Evolutionary conservation across 2,888 invertebrate genomes (phyloP).

Genomic region (Drosophila suboccidentalis): DNA sequence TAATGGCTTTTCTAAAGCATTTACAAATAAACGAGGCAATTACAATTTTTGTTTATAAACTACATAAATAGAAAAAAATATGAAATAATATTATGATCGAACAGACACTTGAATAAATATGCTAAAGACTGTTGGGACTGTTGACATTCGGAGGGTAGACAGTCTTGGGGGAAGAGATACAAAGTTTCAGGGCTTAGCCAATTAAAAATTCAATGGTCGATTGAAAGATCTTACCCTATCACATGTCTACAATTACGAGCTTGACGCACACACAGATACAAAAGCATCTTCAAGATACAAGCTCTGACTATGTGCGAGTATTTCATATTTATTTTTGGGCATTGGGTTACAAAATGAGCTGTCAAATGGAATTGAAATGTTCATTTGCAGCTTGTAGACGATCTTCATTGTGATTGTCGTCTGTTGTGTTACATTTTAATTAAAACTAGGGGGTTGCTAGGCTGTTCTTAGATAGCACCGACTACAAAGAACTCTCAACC

Average conservation of each 20-base stretch:
- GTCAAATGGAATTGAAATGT: constrained; percentile 73
- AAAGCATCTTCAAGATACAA: constrained; percentile 35
- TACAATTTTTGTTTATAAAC: constrained; percentile 33
- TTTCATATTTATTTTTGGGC: constrained; percentile 50
- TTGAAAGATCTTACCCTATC: constrained; percentile 31
- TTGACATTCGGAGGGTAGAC: constrained; percentile 31
- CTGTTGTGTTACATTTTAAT: constrained; percentile 66
- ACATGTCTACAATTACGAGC: constrained; percentile 46
- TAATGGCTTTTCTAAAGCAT: constrained; percentile 54
- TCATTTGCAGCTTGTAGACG: constrained; percentile 34
- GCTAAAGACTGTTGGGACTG: constrained; percentile 3
- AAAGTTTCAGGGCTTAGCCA: constrained; percentile 60
- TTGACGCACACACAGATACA: constrained; percentile 4
- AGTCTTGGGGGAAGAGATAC: neutral
- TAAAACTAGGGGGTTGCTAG: constrained; percentile 55
- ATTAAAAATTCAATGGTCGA: constrained; percentile 58
- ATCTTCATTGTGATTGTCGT: constrained; percentile 62
- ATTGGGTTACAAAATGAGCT: constrained; percentile 41
- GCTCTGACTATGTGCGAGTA: constrained; percentile 17
- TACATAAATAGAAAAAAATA: constrained; percentile 12
- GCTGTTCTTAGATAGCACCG: constrained; percentile 9
- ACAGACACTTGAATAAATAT: constrained; percentile 62
- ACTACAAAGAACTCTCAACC: constrained; percentile 1
- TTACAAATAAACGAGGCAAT: constrained; percentile 59
- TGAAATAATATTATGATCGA: constrained; percentile 22